Percentiles rank a stretch among this genome's conserved stretches.
These are phyloP conservation scores for Pogonus chalceus DNA, from an alignment of 1,140 invertebrate species.

Conservation along the genomic window DNA sequence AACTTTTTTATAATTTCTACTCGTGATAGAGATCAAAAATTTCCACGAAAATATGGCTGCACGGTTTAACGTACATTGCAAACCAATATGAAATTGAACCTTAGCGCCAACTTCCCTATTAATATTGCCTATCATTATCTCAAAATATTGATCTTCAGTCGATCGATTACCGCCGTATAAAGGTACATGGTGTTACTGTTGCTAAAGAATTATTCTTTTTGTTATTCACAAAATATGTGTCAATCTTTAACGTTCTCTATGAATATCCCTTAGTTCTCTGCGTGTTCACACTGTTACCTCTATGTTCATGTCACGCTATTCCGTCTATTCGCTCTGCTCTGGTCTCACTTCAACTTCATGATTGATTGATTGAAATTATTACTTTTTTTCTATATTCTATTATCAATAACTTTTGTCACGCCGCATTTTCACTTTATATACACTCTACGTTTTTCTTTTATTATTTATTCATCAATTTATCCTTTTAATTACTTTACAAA, in stretches of 20 bases:
- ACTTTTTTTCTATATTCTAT: background rate
- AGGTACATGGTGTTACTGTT: constrained; percentile 2
- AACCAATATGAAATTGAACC: background rate
- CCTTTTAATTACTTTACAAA: too few relatives aligned
- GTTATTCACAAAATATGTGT: background rate
- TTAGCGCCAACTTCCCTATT: constrained; percentile 7
- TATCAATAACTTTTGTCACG: too few relatives aligned
- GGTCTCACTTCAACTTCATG: background rate
- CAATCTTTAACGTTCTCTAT: background rate
- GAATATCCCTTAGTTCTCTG: background rate
- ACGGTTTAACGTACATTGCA: background rate
- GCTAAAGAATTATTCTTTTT: background rate
- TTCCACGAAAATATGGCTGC: constrained; percentile 1
- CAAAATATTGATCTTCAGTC: constrained; percentile 5
- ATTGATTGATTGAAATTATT: background rate
- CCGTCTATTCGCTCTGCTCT: background rate
- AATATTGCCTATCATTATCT: constrained; percentile 16
- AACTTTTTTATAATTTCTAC: constrained; percentile 7
- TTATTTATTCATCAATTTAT: too few relatives aligned
- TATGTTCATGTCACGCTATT: too few relatives aligned
- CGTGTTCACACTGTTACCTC: background rate
- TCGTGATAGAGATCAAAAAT: constrained; percentile 1
- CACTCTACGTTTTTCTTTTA: too few relatives aligned
- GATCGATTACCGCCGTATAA: constrained; percentile 7
- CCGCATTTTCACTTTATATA: too few relatives aligned